Base-by-base conservation (phyloP, 1,140 invertebrate species). In the Cydia fagiglandana region DNA sequence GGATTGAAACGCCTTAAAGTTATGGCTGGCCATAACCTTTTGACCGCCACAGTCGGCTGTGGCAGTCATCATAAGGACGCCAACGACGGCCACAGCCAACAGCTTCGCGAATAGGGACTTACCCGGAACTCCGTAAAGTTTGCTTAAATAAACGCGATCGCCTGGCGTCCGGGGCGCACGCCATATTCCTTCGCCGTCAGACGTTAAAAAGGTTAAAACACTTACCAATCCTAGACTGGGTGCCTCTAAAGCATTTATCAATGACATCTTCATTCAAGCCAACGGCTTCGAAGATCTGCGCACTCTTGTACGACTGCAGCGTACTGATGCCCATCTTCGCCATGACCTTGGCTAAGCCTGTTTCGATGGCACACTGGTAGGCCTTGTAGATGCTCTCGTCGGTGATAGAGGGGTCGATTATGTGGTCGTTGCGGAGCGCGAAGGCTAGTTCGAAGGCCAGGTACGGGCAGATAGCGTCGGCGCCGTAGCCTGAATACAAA, bases 291-390 rank as follows among this genome's bases (percentile, higher is more conserved):
- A 99, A 99, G 81, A 99, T 99, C 93, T 99, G 99, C 4, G 99
- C 99, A 80, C 98, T 98, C 94, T 99, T 99, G 92, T 99, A 99
- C n/a, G 98, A 99, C 88, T 99, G 99, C 17, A 99, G 93, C 0
- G 99, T 99, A 61, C 98, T 99, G 86, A 99, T 99, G 53, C 99
- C 99, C 99, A 99, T 99, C 93, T 99, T 99, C 1, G 99, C 99
- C 99, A 99, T 99, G 0, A 99, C 94, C 90, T 98, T 98, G 1
- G 96, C 95, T 76, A 98, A 95, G 74, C 97, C 97, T 12, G 96
- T 95, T 86, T 97, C 97, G 84, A 97, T 95, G 77, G 95, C 94
- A 77, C 94, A 90, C 78, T 94, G 93, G 89, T 94, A 97, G 2
- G 94, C 96, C 77, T 95, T 93, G 86, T 96, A 99, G 77, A 99